Evolutionary conservation across 2,113 vertebrate species (phyloP), one percentile per base, ranked within the genome.

Genomic region (Pelodiscus sinensis): DNA sequence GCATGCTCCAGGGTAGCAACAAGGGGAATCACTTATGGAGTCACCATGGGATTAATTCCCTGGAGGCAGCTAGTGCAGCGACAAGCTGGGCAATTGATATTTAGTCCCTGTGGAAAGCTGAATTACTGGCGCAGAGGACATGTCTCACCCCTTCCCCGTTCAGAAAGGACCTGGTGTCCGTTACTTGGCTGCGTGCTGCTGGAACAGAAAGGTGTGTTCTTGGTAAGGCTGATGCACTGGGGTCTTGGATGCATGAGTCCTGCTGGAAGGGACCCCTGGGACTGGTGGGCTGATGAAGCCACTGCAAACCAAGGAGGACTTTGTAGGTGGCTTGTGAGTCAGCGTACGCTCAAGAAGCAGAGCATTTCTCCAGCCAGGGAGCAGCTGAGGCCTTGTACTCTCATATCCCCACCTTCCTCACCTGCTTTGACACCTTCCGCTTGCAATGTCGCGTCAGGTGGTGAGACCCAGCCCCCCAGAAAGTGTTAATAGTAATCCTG

Each of bases 301-400:
- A 29, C 9, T 86, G 44, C 58, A 81, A 50, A 79, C 75, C 35
- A 88, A 77, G 78, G 51, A 77, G 86, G 56, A 31, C 24, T 51
- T 81, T 22, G 90, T 86, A 58, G 77, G 78, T 86, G 86, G 81
- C 91, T 81, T 93, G 81, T 79, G 86, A 84, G 79, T 81, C 71
- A 83, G 81, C 1, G 21, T 55, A 58, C 90, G 93, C 84, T 44
- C 56, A 12, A 24, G 73, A 11, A 77, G 85, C 79, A 92, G 90
- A 79, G 86, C 79, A 50, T 86, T 92, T 88, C 65, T 24, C 57
- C 52, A 55, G 62, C 60, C n/a, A 55, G 54, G 62, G 85, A 83
- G 90, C 54, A 91, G 65, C 96, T 92, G 89, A 80, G 55, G 1
- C 96, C 95, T 95, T 96, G 88, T 86, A 89, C 88, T 82, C 92